A percentile compares a stretch with the other conserved stretches of the same genome.
phyloP scores from a whole-genome alignment of 2,888 invertebrate genomes.

The Andrena fulva region DNA sequence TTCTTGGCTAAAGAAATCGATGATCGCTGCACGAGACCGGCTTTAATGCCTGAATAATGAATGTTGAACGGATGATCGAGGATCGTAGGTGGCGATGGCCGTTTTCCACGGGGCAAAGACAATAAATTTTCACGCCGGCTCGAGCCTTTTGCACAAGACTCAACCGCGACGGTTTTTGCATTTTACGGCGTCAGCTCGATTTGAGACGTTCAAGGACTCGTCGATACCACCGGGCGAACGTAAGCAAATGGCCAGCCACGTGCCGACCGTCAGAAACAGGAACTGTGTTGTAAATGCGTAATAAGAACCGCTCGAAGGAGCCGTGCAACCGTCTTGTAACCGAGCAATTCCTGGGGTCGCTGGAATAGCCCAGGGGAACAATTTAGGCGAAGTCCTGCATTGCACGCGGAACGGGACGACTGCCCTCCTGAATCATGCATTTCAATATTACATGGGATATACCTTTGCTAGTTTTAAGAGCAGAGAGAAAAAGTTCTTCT shows the following conservation, averaged over 20 bases:
- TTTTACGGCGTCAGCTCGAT: constrained; percentile 39
- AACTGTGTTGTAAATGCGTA: constrained; percentile 8
- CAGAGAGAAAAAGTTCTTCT: too few relatives aligned
- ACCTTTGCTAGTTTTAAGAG: too few relatives aligned
- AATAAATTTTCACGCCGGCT: constrained; percentile 13
- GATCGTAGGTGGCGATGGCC: background rate
- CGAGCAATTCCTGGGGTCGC: background rate
- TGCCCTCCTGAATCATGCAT: background rate
- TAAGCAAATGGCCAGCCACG: constrained; percentile 17
- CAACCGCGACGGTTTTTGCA: constrained; percentile 21
- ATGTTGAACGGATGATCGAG: constrained; percentile 2
- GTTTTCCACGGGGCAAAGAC: background rate
- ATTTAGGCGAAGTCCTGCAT: background rate
- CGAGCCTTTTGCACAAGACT: background rate
- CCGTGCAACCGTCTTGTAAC: background rate
- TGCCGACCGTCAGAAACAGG: constrained; percentile 5
- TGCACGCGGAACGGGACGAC: background rate
- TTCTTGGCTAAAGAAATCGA: too few relatives aligned
- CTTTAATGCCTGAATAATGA: background rate
- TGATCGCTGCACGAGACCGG: too few relatives aligned
- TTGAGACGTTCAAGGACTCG: constrained; percentile 38
- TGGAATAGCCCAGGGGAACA: background rate
- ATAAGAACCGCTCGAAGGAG: constrained; percentile 3
- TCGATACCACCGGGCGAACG: background rate
- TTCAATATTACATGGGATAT: too few relatives aligned